Conservation (phyloP, 2,113 vertebrate genomes). For the Lipophrys pholis region DNA sequence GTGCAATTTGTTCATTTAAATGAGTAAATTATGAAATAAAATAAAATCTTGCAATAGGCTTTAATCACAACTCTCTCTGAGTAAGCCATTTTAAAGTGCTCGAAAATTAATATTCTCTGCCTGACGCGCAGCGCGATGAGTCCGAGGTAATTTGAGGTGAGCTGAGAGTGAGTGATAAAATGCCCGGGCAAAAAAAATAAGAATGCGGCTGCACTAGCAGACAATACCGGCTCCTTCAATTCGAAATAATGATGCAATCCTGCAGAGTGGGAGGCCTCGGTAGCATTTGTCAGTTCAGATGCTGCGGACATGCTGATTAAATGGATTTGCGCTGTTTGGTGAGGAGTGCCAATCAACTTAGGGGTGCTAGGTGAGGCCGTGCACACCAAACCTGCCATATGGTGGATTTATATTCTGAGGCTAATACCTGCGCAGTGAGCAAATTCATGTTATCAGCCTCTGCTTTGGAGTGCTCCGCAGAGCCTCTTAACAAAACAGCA, state of each 20-base stretch:
- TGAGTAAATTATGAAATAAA: conserved; percentile 7
- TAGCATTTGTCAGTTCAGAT: conserved; percentile 50
- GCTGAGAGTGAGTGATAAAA: conserved; percentile 47
- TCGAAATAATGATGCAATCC: conserved; percentile 55
- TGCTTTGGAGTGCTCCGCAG: conserved; percentile 5
- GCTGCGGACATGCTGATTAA: conserved; percentile 64
- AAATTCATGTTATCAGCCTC: conserved; percentile 12
- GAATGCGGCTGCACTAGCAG: conserved; percentile 40
- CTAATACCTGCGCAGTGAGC: conserved; percentile 33
- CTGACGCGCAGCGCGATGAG: background rate
- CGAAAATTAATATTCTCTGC: conserved; percentile 14
- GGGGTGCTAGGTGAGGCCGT: conserved; percentile 13
- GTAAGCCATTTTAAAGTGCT: background rate
- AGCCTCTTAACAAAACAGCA: conserved; percentile 9
- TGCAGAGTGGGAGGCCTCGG: conserved; percentile 47
- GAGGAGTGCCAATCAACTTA: conserved; percentile 43
- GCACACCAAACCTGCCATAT: conserved; percentile 21
- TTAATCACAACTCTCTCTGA: background rate
- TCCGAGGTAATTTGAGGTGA: conserved; percentile 26
- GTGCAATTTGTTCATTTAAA: background rate
- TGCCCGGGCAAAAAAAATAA: conserved; percentile 7
- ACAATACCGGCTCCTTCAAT: conserved; percentile 49
- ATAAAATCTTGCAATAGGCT: background rate
- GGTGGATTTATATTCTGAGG: conserved; percentile 47
- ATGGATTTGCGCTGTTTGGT: conserved; percentile 57